phyloP scores from a whole-genome alignment of 2,113 vertebrate species.

The Lathamus discolor region DNA sequence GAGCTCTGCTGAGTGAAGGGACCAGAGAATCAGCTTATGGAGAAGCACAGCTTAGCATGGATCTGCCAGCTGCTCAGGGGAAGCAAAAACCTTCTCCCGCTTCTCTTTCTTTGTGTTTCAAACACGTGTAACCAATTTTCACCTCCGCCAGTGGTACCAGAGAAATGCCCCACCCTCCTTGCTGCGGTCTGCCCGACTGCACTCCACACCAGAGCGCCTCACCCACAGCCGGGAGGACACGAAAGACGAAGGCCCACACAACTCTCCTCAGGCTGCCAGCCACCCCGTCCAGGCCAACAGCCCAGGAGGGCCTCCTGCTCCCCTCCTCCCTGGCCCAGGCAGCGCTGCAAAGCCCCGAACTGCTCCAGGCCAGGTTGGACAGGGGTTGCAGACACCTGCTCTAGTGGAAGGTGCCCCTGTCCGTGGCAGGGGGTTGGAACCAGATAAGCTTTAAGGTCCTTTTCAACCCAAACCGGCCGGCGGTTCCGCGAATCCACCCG shows the following conservation, averaged over 20 bases:
- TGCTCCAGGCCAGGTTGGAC: neutral
- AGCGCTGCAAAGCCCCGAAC: neutral
- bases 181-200: neutral
- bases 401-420: neutral
- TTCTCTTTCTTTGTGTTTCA: neutral
- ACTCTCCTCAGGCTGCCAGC: rapidly evolving
- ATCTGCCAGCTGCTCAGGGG: neutral
- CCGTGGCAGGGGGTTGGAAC: neutral
- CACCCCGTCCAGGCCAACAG: rapidly evolving
- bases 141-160: neutral
- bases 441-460: neutral
- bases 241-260: neutral
- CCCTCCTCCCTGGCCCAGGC: neutral
- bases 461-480: neutral
- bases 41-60: neutral
- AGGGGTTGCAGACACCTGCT: neutral
- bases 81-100: neutral
- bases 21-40: neutral
- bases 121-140: neutral
- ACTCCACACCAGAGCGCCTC: neutral
- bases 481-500: neutral
- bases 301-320: too few relatives aligned
- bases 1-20: rapidly evolving
- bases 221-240: rapidly evolving
- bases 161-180: neutral